phyloP scores from a whole-genome alignment of 2,888 invertebrate genomes.

The Pristionchus mayeri region DNA sequence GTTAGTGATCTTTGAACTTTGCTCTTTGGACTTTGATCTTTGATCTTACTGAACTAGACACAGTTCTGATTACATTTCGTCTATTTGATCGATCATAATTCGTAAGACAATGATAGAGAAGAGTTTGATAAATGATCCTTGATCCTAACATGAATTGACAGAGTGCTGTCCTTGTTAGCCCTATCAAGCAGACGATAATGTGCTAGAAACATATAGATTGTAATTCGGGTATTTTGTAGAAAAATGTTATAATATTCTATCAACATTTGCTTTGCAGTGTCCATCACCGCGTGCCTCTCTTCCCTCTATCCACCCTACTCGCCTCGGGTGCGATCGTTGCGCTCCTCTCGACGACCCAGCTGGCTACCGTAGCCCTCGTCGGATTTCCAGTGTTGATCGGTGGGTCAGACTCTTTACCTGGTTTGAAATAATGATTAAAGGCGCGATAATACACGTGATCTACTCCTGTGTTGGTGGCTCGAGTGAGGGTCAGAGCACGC shows the following conservation, averaged over 20 bases:
- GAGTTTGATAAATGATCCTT: too few species aligned
- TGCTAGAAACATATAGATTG: too few species aligned
- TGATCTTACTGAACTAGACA: not conserved
- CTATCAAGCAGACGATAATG: too few species aligned
- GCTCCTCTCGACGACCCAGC: constrained; percentile 9
- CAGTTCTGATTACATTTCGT: too few species aligned
- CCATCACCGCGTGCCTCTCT: constrained; percentile 46
- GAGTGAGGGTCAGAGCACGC: not conserved
- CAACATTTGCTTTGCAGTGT: not conserved
- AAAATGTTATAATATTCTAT: not conserved
- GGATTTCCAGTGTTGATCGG: not conserved
- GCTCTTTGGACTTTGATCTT: not conserved
- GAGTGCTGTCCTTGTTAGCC: too few species aligned
- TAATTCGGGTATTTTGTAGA: not conserved
- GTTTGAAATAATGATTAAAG: not conserved
- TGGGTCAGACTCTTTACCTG: not conserved
- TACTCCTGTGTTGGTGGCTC: constrained; percentile 10
- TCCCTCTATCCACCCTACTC: constrained; percentile 43
- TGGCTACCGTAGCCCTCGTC: not conserved
- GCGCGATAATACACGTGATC: constrained; percentile 3
- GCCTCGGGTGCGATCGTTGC: not conserved
- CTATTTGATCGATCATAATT: too few species aligned
- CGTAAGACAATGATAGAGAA: too few species aligned
- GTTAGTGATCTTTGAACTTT: not conserved
- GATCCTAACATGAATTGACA: too few species aligned